phyloP scores from a whole-genome alignment of 2,797 vertebrate species.

The Myripristis jacobus region DNA sequence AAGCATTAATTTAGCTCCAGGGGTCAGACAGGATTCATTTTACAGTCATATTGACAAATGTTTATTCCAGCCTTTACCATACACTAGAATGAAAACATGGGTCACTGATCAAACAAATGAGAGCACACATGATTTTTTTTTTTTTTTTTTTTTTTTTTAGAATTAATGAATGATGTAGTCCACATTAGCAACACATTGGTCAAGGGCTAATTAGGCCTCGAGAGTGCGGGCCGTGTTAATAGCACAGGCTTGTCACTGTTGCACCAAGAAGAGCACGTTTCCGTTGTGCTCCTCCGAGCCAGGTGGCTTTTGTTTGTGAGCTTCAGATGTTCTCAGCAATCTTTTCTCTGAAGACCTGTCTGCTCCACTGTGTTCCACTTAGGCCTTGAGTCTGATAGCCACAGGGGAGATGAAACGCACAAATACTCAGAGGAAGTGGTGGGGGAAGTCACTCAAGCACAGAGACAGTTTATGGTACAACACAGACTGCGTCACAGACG shows the following conservation, averaged over 20 bases:
- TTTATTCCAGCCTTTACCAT: constrained; percentile 16
- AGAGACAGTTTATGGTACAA: constrained; percentile 78
- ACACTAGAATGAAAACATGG: constrained; percentile 17
- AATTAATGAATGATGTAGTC: constrained; percentile 59
- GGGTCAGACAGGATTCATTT: constrained; percentile 4
- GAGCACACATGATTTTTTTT: constrained; percentile 48
- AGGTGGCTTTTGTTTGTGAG: constrained; percentile 79
- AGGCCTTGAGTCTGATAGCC: constrained; percentile 77
- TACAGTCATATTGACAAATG: constrained; percentile 16
- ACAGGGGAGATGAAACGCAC: constrained; percentile 74
- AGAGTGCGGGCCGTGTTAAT: constrained; percentile 63
- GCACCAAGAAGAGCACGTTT: constrained; percentile 52
- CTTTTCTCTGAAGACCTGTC: constrained; percentile 75
- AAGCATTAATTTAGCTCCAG: constrained; percentile 6
- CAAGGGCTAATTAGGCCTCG: constrained; percentile 68
- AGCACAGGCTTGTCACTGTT: constrained; percentile 53
- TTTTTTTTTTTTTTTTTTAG: too few species aligned
- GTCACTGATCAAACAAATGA: constrained; percentile 34
- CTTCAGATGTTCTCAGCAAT: constrained; percentile 62
- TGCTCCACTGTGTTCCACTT: constrained; percentile 79
- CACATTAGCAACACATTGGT: constrained; percentile 64
- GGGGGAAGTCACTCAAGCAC: constrained; percentile 80
- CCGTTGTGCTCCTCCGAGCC: constrained; percentile 62
- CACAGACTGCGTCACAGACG: constrained; percentile 80
- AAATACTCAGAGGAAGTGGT: constrained; percentile 81